These are phyloP conservation scores for Neoarius graeffei DNA, from an alignment of 2,113 vertebrate genomes.

Conservation along the genomic window DNA sequence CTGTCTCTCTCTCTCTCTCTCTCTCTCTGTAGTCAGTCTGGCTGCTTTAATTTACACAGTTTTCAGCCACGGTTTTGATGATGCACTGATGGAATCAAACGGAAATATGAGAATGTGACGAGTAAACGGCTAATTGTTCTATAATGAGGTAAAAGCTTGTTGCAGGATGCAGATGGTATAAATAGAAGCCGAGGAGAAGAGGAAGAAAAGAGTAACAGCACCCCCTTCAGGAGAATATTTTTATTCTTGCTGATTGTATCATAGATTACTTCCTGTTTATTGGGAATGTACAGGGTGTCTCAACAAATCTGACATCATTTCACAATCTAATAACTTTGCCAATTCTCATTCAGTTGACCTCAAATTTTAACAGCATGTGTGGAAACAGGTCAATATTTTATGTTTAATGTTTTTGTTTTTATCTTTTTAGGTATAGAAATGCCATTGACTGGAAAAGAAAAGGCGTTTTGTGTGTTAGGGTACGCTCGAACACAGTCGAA, in stretches of 20 bases:
- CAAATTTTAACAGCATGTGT: no score
- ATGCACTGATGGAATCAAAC: slow-evolving; percentile 6
- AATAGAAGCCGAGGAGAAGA: neutral
- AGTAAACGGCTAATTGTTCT: slow-evolving; percentile 29
- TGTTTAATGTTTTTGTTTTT: no score
- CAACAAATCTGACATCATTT: no score
- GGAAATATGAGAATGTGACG: slow-evolving; percentile 5
- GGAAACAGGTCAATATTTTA: no score
- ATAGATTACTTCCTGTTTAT: no score
- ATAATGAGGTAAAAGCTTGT: slow-evolving; percentile 33
- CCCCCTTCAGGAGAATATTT: slow-evolving; percentile 29
- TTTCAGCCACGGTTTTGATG: neutral
- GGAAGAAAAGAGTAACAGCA: slow-evolving; percentile 30
- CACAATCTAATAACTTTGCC: no score
- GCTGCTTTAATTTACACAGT: neutral
- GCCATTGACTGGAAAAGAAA: no score
- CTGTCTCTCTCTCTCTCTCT: neutral
- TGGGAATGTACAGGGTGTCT: no score
- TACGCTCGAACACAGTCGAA: no score
- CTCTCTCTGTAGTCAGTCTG: neutral
- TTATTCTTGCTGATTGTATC: neutral
- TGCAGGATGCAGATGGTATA: neutral
- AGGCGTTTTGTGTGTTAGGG: no score
- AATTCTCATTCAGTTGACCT: no score
- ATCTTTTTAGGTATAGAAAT: no score